Base-by-base conservation (phyloP, 2,113 vertebrate species). In the Talpa occidentalis region DNA sequence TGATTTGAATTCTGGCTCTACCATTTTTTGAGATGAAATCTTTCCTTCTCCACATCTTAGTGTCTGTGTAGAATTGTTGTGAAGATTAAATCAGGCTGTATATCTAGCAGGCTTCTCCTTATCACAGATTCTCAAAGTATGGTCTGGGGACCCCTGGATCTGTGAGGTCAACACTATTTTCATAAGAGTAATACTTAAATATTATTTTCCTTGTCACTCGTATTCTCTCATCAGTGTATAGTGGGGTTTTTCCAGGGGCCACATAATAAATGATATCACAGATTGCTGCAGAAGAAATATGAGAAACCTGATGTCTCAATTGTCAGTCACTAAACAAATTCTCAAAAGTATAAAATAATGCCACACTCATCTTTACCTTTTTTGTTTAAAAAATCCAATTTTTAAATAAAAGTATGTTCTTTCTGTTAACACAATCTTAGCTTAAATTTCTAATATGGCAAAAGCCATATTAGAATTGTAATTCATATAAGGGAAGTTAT, bases 371-470 rank as follows among this genome's bases (percentile, higher is more conserved):
- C 11, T 59, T 21, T 56, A 10, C 73, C 35, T 21, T 52, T 30
- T 28, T 64, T 52, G n/a, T 64, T 85, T 91, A 4, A 47, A 54
- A 83, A 93, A 90, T 60, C 32, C 1, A 77, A 14, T 6, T 79
- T 85, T 69, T 70, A 28, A 9, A 69, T 47, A 93, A 80, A 72
- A 52, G 28, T 47, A 66, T 17, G 21, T 10, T 60, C 49, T 60
- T 84, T 54, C 47, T 19, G 28, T 59, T 37, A 80, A 42, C 26
- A 87, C 5, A 32, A 64, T 56, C 32, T 88, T 40, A 32, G 72
- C 73, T 89, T 74, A 81, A 88, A 80, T 84, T 84, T 94, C 21
- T 44, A 76, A 52, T 30, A 26, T 62, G 42, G 67, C 30, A 76
- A 47, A 54, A 24, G 37, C 12, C 32, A 49, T 52, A 49, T 52